phyloP scores from a whole-genome alignment of 2,113 vertebrate species.

The Phylloscopus whistleri region DNA sequence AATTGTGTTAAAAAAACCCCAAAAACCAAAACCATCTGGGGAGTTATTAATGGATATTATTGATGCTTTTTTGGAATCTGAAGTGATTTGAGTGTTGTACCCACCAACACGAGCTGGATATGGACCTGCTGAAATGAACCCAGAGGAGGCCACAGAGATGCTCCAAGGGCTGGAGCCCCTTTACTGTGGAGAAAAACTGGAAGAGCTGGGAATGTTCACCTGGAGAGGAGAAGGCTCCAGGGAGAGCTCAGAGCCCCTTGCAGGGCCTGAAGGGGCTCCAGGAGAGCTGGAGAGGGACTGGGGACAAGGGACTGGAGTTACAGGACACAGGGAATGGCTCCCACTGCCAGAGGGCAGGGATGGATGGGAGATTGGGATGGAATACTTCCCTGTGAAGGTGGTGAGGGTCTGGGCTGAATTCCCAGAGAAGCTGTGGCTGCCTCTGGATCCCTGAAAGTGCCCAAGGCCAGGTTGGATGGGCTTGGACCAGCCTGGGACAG shows the following conservation, averaged over 20 bases:
- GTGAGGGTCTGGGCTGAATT: no score
- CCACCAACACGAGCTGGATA: background rate
- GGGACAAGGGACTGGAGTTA: background rate
- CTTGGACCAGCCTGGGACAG: no score
- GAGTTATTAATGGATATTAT: background rate
- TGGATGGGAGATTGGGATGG: no score
- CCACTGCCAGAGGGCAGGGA: no score
- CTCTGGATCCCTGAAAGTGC: no score
- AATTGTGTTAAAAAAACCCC: background rate
- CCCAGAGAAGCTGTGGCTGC: no score
- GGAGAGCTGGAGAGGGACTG: background rate
- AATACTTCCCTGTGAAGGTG: no score
- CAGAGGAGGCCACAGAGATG: background rate
- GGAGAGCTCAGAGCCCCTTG: background rate
- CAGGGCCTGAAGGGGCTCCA: background rate
- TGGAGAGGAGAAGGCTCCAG: background rate
- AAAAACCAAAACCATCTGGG: fast-evolving
- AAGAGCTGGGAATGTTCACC: fast-evolving
- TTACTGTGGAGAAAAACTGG: background rate
- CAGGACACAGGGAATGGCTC: background rate
- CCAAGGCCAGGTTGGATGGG: no score
- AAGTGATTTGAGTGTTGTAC: background rate
- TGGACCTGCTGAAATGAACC: background rate
- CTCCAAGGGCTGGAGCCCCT: background rate
- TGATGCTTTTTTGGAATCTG: background rate